Base-by-base conservation (phyloP, 37 sponge, comb jelly and placozoan species). In the Petrosia ficiformis region DNA sequence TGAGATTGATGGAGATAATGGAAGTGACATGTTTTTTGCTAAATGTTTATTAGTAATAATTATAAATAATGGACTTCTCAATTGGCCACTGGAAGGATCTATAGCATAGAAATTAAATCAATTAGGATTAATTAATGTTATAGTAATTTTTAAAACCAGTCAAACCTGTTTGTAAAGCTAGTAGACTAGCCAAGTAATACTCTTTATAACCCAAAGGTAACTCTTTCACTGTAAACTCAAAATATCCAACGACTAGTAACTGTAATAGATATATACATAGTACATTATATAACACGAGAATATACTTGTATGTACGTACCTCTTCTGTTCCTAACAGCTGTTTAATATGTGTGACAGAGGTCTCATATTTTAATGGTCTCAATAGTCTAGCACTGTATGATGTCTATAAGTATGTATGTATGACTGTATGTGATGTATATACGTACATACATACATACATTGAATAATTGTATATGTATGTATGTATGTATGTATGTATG, bases 321-420 rank as follows among this genome's bases (percentile, higher is more conserved):
- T 26, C 34, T 35, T 14, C 59, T 21, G 37, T 67, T 71, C 63
- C 63, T 22, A 26, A 60, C 34, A 42, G 4, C 21, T 38, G 48
- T 38, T 80, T 71, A 48, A 48, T 61, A n/a, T 59, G 54, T 80
- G 41, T 36, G 63, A 52, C 59, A 75, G 76, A 74, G 54, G 40
- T 0, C 24, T 22, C 61, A 36, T 69, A 26, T 24, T 0, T 44
- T 32, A 54, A 11, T 68, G 59, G 42, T 22, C 29, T 42, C 29
- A 38, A 5, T 31, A 65, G 48, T 73, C 19, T 81, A 52, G 67
- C 22, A 32, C 25, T 4, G 4, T 60, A 2, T 60, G n/a, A 75
- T 38, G 24, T 52, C 26, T 42, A 59, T 64, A 80, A 30, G 65
- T 68, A 42, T 83, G 76, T 69, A 41, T 75, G 44, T 76, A 25